phyloP scores from a whole-genome alignment of 92 coral and sea anemone species.

The Palythoa heliodiscus region DNA sequence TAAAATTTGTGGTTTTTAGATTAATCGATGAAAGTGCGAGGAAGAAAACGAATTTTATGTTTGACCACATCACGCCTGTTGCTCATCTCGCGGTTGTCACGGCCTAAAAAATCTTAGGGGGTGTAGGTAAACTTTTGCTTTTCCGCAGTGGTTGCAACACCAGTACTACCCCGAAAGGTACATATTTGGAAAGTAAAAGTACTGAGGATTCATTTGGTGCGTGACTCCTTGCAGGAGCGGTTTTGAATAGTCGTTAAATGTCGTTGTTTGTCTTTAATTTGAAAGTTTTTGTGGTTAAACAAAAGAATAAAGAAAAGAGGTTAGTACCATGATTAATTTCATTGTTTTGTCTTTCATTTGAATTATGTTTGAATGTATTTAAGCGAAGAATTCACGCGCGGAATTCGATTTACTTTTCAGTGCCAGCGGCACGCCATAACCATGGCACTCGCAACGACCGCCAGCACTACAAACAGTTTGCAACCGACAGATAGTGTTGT shows the following conservation, averaged over 20 bases:
- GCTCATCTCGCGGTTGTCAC: background rate
- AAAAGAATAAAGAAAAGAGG: slow-evolving; percentile 13
- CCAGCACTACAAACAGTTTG: background rate
- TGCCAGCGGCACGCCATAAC: background rate
- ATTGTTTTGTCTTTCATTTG: slow-evolving; percentile 26
- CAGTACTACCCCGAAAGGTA: slow-evolving; percentile 14
- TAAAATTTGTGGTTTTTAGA: background rate
- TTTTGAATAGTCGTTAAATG: slow-evolving; percentile 8
- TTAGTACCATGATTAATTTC: slow-evolving; percentile 25
- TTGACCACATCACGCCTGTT: slow-evolving; percentile 12
- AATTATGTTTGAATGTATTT: background rate
- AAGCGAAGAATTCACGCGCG: slow-evolving; percentile 22
- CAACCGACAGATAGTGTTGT: background rate
- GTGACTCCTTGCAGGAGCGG: slow-evolving; percentile 10
- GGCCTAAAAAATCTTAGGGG: slow-evolving; percentile 29
- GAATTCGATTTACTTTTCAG: slow-evolving; percentile 31
- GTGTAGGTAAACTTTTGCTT: slow-evolving; percentile 1
- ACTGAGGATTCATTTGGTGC: slow-evolving; percentile 18
- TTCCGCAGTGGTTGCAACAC: slow-evolving; percentile 9
- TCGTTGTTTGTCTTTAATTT: slow-evolving; percentile 14
- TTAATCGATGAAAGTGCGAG: background rate
- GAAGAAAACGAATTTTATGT: slow-evolving; percentile 13
- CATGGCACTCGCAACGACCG: background rate
- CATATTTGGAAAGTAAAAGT: slow-evolving; percentile 22
- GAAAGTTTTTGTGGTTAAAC: slow-evolving; percentile 19